Evolutionary conservation across 2,113 vertebrate species (phyloP), one percentile per base, ranked within the genome.

Genomic region (Crypturellus undulatus): DNA sequence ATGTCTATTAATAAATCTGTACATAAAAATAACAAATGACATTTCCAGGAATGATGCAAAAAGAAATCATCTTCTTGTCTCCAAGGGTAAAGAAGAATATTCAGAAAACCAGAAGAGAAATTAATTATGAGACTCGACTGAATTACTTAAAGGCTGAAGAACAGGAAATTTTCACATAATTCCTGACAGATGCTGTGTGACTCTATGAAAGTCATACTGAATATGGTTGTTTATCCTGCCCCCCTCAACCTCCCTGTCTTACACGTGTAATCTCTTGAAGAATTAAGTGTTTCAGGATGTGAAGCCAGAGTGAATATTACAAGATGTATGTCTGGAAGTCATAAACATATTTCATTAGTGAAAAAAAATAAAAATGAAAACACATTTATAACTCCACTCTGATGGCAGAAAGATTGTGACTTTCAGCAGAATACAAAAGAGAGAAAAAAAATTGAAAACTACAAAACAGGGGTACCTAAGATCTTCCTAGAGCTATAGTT

Each of bases 1-100:
- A 32, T 80, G 34, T 75, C 68, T 75, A 86, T 79, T 87, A 88
- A 90, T 88, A 93, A 93, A 93, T 80, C 51, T 42, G 51, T 42
- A 64, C 28, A 34, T 65, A 84, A 90, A 94, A 93, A 78, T 92
- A 95, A 88, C 34, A 73, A 81, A 75, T 47, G 28, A 9, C 52
- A 42, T 90, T 96, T 94, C 72, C 52, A 93, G 60, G 69, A 80
- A 22, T 72, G 65, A 79, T 84, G 47, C 6, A 84, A 86, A 87
- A 91, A 68, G 28, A 68, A 7, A 63, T 58, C 7, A 72, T 59
- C 51, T 82, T 71, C 75, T 89, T 89, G 56, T 43, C 72, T 79
- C 43, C 45, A 76, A 49, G 59, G 21, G 24, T 79, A 64, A 79
- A 93, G 32, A 4, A 83, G 36, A 82, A 63, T 79, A 77, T 70